A percentile compares a stretch with the other conserved stretches of the same genome.
Evolutionary conservation across 2,888 invertebrate genomes (phyloP).

Genomic region (Griposia aprilina): DNA sequence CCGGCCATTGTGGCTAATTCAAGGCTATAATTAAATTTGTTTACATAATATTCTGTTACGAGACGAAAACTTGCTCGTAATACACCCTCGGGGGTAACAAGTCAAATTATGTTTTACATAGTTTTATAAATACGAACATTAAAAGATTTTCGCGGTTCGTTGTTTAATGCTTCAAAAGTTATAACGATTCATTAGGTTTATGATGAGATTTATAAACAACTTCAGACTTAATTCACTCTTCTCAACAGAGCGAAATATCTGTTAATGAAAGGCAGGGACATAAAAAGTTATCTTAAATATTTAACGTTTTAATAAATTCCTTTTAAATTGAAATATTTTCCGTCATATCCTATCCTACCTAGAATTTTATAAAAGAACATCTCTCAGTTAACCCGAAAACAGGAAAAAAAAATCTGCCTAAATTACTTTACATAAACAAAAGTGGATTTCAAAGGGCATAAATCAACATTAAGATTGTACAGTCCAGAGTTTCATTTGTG

Average conservation of each 20-base stretch:
- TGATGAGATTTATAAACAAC: constrained; percentile 47
- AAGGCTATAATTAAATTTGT: constrained; percentile 89
- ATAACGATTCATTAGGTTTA: constrained; percentile 45
- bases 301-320: constrained; percentile 56
- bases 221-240: constrained; percentile 41
- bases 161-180: constrained; percentile 48
- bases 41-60: constrained; percentile 84
- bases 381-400: constrained; percentile 64
- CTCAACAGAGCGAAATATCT: constrained; percentile 36
- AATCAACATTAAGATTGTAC: constrained; percentile 82
- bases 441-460: constrained; percentile 80
- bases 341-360: constrained; percentile 47
- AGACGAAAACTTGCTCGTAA: constrained; percentile 79
- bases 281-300: constrained; percentile 49
- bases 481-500: constrained; percentile 81
- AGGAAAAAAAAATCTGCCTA: constrained; percentile 67
- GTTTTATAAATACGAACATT: constrained; percentile 58
- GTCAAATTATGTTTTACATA: constrained; percentile 65
- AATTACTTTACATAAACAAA: constrained; percentile 76
- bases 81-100: constrained; percentile 66
- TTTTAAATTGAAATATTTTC: constrained; percentile 52
- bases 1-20: constrained; percentile 88
- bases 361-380: constrained; percentile 58
- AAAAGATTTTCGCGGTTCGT: constrained; percentile 48
- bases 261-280: constrained; percentile 35